Percentiles rank a stretch among this genome's conserved stretches.
phyloP scores from a whole-genome alignment of 2,888 invertebrate species.

The Erannis defoliaria region DNA sequence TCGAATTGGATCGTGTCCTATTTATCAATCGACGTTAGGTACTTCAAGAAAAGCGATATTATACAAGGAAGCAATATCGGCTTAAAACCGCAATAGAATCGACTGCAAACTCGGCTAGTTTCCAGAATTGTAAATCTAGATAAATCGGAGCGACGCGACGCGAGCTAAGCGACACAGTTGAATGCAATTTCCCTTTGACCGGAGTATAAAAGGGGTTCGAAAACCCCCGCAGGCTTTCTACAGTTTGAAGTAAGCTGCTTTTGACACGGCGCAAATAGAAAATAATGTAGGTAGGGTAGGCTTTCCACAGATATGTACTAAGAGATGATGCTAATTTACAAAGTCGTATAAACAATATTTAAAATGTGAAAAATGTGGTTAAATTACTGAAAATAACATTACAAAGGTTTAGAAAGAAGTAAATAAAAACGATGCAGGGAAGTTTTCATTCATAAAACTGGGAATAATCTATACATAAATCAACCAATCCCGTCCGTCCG shows the following conservation, averaged over 20 bases:
- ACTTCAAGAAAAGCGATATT: constrained; percentile 1
- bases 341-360: too few species aligned
- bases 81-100: constrained; percentile 21
- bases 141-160: constrained; percentile 32
- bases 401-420: too few species aligned
- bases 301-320: constrained; percentile 17
- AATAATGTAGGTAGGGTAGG: constrained; percentile 25
- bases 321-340: background rate
- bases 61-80: constrained; percentile 14
- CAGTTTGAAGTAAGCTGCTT: constrained; percentile 42
- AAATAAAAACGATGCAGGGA: too few species aligned
- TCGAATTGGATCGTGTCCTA: constrained; percentile 19
- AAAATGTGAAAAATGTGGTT: too few species aligned
- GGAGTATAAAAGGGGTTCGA: constrained; percentile 43
- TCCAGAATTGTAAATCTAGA: constrained; percentile 38
- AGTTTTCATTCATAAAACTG: too few species aligned
- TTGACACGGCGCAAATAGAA: constrained; percentile 30
- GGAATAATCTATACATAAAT: too few species aligned
- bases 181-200: constrained; percentile 45
- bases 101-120: constrained; percentile 24
- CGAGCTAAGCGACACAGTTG: constrained; percentile 38
- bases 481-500: too few species aligned
- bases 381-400: too few species aligned
- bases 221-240: constrained; percentile 39
- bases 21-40: constrained; percentile 6